phyloP scores from a whole-genome alignment of 1,140 invertebrate species.

The Pseudoatta argentina region DNA sequence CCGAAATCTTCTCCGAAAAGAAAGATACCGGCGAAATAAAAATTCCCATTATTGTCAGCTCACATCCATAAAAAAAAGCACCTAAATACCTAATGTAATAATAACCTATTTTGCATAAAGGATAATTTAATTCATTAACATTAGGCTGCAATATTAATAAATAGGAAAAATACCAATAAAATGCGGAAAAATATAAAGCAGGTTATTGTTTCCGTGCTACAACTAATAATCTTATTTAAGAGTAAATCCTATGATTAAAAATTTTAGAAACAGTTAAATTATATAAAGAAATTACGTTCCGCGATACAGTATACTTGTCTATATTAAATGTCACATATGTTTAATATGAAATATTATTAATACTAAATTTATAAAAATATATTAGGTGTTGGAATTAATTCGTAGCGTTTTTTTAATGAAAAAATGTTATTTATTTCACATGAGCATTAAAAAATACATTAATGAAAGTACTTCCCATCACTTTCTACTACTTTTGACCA shows the following conservation, averaged over 20 bases:
- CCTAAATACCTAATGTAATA: neutral
- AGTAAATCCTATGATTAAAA: slow-evolving; percentile 18
- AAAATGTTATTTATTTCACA: too few relatives aligned
- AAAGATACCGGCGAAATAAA: slow-evolving; percentile 22
- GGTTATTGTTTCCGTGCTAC: neutral
- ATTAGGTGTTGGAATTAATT: too few relatives aligned
- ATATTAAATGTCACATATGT: neutral
- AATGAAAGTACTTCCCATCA: too few relatives aligned
- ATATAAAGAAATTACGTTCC: neutral
- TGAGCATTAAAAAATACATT: too few relatives aligned
- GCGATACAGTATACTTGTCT: slow-evolving; percentile 27
- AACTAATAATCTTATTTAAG: neutral
- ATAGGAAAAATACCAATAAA: slow-evolving; percentile 34
- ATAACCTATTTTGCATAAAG: neutral
- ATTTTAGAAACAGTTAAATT: neutral
- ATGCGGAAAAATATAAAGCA: slow-evolving; percentile 40
- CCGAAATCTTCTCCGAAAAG: neutral
- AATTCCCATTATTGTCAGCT: slow-evolving; percentile 9
- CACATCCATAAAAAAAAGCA: slow-evolving; percentile 19
- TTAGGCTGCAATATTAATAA: slow-evolving; percentile 27
- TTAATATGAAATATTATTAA: neutral
- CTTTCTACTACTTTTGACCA: too few relatives aligned
- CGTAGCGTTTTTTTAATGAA: too few relatives aligned
- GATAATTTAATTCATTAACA: slow-evolving; percentile 12
- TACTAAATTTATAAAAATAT: neutral